Conservation (phyloP, 2,113 vertebrate species). For the Equus quagga region DNA sequence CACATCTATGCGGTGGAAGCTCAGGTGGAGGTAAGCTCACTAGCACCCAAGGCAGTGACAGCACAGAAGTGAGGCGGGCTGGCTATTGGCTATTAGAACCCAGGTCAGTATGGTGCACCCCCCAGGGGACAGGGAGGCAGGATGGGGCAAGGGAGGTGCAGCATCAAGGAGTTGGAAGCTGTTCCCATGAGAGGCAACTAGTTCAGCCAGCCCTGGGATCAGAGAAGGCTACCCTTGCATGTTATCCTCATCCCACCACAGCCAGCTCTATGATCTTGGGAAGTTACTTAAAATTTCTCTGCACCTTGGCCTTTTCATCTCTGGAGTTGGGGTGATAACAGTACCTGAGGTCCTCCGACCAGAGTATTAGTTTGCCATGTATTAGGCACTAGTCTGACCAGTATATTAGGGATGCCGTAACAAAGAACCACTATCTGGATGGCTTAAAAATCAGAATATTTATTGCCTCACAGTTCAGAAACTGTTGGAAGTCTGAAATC, state of each 20-base stretch:
- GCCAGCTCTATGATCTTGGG: background rate
- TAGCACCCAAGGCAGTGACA: background rate
- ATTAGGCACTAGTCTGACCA: no score
- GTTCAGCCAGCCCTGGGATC: background rate
- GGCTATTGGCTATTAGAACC: background rate
- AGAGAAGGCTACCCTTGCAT: background rate
- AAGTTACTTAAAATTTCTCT: background rate
- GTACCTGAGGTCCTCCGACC: background rate
- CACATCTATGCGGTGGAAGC: background rate
- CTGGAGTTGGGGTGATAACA: background rate
- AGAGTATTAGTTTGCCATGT: background rate
- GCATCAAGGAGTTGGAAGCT: background rate
- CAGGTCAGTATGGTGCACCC: background rate
- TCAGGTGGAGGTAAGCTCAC: background rate
- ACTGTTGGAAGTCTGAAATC: background rate
- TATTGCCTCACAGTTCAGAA: background rate
- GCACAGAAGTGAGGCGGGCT: background rate
- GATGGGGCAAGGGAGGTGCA: background rate
- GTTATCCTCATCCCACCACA: background rate
- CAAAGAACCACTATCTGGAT: background rate
- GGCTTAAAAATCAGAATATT: background rate
- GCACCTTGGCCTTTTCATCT: background rate
- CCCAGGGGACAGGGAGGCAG: background rate
- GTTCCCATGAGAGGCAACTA: background rate
- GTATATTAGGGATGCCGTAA: background rate